Percentiles rank a stretch among this genome's conserved stretches.
Evolutionary conservation across 23 tunicate genomes (phyloP).

Genomic region (Trididemnum clinides): DNA sequence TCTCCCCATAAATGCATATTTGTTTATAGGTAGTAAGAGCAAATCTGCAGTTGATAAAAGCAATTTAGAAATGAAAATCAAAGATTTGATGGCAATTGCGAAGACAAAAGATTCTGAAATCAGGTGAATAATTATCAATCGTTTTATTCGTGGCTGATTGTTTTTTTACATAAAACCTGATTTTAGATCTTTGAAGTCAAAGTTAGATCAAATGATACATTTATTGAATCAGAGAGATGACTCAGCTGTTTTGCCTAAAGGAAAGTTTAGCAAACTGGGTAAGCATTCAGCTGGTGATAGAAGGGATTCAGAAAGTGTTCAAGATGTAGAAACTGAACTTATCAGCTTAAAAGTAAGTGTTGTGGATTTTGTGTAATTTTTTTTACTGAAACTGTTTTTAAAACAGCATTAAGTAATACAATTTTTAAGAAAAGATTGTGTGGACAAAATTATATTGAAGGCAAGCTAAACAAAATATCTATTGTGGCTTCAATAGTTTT

Average conservation of each 20-base stretch:
- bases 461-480: too few relatives aligned
- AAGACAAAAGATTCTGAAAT: slow-evolving; percentile 79
- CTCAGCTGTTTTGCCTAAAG: neutral
- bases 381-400: too few relatives aligned
- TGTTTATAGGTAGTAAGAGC: slow-evolving; percentile 11
- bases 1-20: neutral
- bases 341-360: neutral
- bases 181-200: slow-evolving; percentile 52
- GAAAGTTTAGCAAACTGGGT: neutral
- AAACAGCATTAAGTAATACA: too few relatives aligned
- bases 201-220: slow-evolving; percentile 67
- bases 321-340: neutral
- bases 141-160: too few relatives aligned
- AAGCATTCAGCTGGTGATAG: neutral
- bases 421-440: too few relatives aligned
- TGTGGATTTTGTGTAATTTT: neutral
- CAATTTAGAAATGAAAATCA: slow-evolving; percentile 64
- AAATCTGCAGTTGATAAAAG: slow-evolving; percentile 48
- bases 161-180: too few relatives aligned
- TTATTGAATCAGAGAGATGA: slow-evolving; percentile 18
- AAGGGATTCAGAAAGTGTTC: neutral
- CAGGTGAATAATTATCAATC: too few relatives aligned
- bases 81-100: slow-evolving; percentile 66
- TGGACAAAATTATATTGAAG: too few relatives aligned
- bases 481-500: too few relatives aligned